phyloP scores from a whole-genome alignment of 2,888 invertebrate genomes.

The Myathropa florea region DNA sequence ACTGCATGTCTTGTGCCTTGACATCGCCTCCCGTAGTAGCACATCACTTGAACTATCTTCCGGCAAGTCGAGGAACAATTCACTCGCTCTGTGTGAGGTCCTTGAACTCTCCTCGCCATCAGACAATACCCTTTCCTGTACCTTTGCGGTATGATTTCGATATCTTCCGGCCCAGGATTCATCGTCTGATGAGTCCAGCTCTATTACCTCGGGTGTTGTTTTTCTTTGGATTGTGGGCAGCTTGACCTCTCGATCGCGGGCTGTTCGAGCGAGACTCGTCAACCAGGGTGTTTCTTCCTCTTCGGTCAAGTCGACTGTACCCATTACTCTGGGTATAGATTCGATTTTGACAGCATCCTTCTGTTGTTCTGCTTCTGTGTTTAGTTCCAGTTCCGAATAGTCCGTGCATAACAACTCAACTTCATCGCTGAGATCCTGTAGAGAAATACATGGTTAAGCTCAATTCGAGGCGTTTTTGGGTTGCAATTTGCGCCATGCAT shows the following conservation, averaged over 20 bases:
- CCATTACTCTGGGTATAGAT: not conserved
- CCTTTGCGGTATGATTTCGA: not conserved
- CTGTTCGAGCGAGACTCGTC: conserved; percentile 6
- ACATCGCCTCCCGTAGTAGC: not conserved
- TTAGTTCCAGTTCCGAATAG: not conserved
- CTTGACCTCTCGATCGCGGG: conserved; percentile 24
- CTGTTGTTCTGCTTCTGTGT: not conserved
- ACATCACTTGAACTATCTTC: not conserved
- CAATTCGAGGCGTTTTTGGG: not conserved
- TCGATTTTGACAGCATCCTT: not conserved
- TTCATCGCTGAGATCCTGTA: conserved; percentile 50
- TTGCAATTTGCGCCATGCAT: not conserved
- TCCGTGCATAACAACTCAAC: not conserved
- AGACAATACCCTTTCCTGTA: not conserved
- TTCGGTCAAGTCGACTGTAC: conserved; percentile 34
- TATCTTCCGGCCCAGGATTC: not conserved
- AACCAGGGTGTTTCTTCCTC: conserved; percentile 35
- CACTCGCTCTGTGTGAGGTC: conserved; percentile 1
- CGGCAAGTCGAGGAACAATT: not conserved
- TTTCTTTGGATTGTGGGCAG: conserved; percentile 4
- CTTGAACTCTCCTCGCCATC: not conserved
- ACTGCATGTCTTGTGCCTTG: not conserved
- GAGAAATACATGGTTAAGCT: not conserved
- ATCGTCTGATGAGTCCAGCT: conserved; percentile 26
- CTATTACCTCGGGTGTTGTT: not conserved